phyloP scores from a whole-genome alignment of 2,797 vertebrate species.

The Galago senegalensis region DNA sequence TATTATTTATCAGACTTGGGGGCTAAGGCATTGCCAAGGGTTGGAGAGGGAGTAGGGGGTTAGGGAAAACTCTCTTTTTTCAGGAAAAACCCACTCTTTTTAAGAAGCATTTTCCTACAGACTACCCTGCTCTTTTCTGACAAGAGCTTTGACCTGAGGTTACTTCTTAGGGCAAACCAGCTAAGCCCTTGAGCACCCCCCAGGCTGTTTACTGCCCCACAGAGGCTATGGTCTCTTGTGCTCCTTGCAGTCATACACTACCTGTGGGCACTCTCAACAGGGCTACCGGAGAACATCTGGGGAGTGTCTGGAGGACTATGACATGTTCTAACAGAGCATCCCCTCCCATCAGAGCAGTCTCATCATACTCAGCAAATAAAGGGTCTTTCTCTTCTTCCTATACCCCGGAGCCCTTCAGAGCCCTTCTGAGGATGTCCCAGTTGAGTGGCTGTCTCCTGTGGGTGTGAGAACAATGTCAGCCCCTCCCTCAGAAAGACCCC shows the following conservation, averaged over 20 bases:
- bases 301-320: background rate
- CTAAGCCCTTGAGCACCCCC: background rate
- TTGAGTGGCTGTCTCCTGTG: background rate
- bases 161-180: background rate
- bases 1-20: background rate
- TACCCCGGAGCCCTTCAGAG: background rate
- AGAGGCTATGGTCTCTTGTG: background rate
- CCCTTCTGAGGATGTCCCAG: background rate
- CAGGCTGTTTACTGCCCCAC: background rate
- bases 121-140: background rate
- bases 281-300: background rate
- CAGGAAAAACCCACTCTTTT: background rate
- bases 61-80: constrained; percentile 11
- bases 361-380: background rate
- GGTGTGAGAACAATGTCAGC: background rate
- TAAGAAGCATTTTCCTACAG: background rate
- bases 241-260: background rate
- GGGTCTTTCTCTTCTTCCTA: background rate
- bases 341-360: background rate
- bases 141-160: background rate
- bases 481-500: background rate
- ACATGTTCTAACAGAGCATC: background rate
- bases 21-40: background rate
- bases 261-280: background rate
- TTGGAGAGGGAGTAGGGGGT: background rate